Conservation (phyloP, 2,113 vertebrate genomes). For the Pelmatolapia mariae region DNA sequence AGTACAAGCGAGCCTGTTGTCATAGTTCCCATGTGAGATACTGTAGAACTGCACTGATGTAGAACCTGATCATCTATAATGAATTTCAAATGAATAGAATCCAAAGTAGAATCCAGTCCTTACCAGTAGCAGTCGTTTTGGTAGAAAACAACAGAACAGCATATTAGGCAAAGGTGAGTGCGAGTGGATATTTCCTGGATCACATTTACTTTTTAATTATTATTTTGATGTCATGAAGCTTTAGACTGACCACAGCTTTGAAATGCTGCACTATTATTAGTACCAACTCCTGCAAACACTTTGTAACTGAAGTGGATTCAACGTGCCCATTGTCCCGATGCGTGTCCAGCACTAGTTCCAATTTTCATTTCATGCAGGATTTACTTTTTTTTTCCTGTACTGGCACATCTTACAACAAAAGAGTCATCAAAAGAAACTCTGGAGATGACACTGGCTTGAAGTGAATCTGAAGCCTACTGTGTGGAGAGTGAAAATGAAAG, state of each 20-base stretch:
- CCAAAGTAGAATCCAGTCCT: not conserved
- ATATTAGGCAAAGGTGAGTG: not conserved
- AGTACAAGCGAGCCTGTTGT: not conserved
- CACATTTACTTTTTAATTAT: not conserved
- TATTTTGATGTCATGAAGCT: not conserved
- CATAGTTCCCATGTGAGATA: not conserved
- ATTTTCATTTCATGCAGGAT: not conserved
- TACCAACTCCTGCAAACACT: not conserved
- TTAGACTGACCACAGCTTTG: not conserved
- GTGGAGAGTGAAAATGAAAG: not conserved
- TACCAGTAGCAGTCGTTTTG: not conserved
- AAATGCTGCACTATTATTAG: not conserved
- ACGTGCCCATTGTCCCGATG: not conserved
- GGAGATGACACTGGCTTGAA: not conserved
- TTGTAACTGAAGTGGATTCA: not conserved
- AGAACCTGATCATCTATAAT: not conserved
- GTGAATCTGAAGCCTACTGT: not conserved
- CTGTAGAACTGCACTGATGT: not conserved
- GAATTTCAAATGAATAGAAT: not conserved
- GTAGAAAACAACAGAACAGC: not conserved
- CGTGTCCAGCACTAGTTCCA: not conserved
- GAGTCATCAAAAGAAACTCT: not conserved
- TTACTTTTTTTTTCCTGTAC: fast-evolving
- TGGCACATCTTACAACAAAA: not conserved
- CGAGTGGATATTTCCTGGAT: not conserved